A percentile compares a stretch with the other conserved stretches of the same genome.
Conservation (phyloP, 2,888 invertebrate genomes). For the Stramonita haemastoma region DNA sequence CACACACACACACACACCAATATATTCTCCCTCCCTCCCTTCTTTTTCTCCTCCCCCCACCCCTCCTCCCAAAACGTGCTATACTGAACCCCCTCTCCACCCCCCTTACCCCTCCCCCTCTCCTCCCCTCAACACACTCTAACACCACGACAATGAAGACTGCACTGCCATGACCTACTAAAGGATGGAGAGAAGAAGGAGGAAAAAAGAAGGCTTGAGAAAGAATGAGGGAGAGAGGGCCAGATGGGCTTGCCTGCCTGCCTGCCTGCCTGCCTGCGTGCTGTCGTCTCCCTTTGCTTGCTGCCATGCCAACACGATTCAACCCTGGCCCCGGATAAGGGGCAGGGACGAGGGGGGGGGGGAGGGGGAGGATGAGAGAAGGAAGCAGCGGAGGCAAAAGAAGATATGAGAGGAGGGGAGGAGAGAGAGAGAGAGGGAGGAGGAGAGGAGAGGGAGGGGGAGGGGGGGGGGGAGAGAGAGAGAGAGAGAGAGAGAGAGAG, state of each 20-base stretch:
- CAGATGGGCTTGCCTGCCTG: neutral
- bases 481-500: neutral
- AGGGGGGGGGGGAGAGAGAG: neutral
- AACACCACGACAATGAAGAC: neutral
- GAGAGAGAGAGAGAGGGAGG: neutral
- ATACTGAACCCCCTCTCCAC: neutral
- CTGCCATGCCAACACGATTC: conserved; percentile 22
- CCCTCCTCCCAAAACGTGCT: neutral
- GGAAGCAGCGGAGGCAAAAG: neutral
- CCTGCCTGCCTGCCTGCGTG: neutral
- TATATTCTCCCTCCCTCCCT: neutral
- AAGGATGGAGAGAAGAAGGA: neutral
- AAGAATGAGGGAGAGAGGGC: neutral
- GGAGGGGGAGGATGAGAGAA: neutral
- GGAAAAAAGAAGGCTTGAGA: neutral
- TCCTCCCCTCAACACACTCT: neutral
- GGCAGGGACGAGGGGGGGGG: neutral
- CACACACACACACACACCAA: neutral
- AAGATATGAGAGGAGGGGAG: neutral
- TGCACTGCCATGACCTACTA: conserved; percentile 9
- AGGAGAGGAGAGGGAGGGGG: neutral
- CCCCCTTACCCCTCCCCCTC: neutral
- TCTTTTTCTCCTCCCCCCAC: neutral
- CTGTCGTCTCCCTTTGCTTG: neutral
- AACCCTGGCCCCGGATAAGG: neutral